Evolutionary conservation across 2,888 invertebrate species (phyloP), one percentile per base, ranked within the genome.

Genomic region (Cerceris ruficornis): DNA sequence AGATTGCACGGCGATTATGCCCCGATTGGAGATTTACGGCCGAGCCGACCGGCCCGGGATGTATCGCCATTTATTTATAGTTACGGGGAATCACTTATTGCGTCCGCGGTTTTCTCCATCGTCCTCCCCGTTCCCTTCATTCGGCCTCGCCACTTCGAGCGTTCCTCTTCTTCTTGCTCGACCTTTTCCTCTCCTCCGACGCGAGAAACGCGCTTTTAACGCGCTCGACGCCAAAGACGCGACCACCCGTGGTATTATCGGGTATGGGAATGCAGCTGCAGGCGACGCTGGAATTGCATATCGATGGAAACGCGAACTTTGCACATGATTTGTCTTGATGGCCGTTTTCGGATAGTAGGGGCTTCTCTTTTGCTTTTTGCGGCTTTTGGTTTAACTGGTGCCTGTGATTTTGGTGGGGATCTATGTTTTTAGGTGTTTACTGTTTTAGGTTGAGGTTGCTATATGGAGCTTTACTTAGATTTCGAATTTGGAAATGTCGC

Each of bases 1-100:
- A 88, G 88, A 87, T 89, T 82, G 82, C 78, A 68, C 79, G 76
- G 65, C 86, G 88, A 89, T 89, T 89, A 88, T 86, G 88, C 86
- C 82, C 72, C 80, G 86, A 85, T 86, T 79, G 61, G 75, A 87
- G 86, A 88, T 88, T 88, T 89, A 89, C 87, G 83, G 84, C 74
- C 85, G 42, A 75, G 65, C 76, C 71, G 74, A 71, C 69, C 77
- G 69, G 77, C 84, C 66, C 75, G 9, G 62, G 59, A 69, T 68
- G 64, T 41, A 75, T 81, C 85, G 79, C 75, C 85, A 84, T 85
- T 88, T 89, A 88, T 89, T 88, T 88, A 88, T 88, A 86, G 86
- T 81, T 77, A 76, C 73, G 55, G 61, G 60, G 86, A 87, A 88
- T 88, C 86, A 76, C 77, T 83, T 70, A 75, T 77, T 70, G 61